Conservation (phyloP, 1,140 invertebrate genomes). For the Bombus turneri region DNA sequence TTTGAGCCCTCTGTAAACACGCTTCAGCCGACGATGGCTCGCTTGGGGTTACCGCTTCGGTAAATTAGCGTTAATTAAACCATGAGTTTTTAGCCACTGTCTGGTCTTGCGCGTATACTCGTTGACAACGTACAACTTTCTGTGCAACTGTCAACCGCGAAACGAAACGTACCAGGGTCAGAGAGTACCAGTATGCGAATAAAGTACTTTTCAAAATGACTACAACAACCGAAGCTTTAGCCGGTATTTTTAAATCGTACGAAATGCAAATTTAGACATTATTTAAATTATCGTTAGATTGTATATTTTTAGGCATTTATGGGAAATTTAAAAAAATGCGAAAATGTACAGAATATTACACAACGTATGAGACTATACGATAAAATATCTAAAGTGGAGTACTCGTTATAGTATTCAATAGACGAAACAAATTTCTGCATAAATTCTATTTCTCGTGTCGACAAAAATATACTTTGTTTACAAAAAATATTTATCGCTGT, state of each 20-base stretch:
- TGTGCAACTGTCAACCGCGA: neutral
- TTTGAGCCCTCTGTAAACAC: conserved; percentile 56
- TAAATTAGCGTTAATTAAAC: conserved; percentile 73
- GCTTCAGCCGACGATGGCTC: conserved; percentile 36
- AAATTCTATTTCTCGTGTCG: too few species aligned
- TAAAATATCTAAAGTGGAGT: too few species aligned
- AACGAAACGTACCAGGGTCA: neutral
- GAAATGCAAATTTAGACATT: neutral
- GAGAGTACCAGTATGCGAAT: neutral
- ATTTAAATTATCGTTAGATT: neutral
- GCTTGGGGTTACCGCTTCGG: conserved; percentile 57
- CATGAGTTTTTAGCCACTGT: conserved; percentile 59
- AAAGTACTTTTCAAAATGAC: neutral
- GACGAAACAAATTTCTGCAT: too few species aligned
- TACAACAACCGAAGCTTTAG: too few species aligned
- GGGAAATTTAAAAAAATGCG: neutral
- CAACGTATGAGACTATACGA: neutral
- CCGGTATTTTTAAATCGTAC: neutral
- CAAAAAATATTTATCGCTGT: too few species aligned
- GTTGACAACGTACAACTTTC: conserved; percentile 38
- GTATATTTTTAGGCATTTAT: too few species aligned
- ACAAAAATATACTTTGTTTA: too few species aligned
- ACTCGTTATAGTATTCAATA: too few species aligned
- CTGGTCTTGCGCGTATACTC: conserved; percentile 24
- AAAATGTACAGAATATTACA: neutral